phyloP scores from a whole-genome alignment of 1,140 invertebrate species.

The Arion vulgaris region DNA sequence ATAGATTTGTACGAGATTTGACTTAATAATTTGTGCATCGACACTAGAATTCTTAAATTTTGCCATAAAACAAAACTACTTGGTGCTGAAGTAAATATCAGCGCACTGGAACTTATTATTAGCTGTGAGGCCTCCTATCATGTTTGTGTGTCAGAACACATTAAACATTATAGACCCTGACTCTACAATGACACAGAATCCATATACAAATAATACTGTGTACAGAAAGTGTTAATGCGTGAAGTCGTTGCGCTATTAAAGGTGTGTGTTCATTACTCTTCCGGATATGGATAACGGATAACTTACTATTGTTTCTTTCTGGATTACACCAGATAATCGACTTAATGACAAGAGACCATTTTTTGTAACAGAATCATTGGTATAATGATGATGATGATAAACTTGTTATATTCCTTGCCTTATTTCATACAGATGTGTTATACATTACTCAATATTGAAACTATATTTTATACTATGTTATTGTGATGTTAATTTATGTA shows the following conservation, averaged over 20 bases:
- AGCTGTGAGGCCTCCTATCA: too few relatives aligned
- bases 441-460: too few relatives aligned
- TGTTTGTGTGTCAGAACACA: neutral
- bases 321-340: neutral
- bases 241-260: too few relatives aligned
- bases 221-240: too few relatives aligned
- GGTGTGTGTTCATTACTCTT: too few relatives aligned
- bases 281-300: neutral
- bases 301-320: neutral
- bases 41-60: conserved; percentile 14
- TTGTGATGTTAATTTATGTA: too few relatives aligned
- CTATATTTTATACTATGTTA: too few relatives aligned
- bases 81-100: too few relatives aligned
- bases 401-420: too few relatives aligned
- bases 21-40: conserved; percentile 34
- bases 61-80: neutral
- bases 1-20: conserved; percentile 60
- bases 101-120: too few relatives aligned
- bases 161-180: neutral
- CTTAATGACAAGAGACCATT: neutral
- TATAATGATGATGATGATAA: too few relatives aligned
- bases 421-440: too few relatives aligned
- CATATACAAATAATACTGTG: neutral
- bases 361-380: neutral
- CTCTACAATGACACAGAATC: neutral